Percentiles rank a stretch among this genome's conserved stretches.
phyloP scores from a whole-genome alignment of 2,113 vertebrate genomes.

The Bombycilla garrulus region DNA sequence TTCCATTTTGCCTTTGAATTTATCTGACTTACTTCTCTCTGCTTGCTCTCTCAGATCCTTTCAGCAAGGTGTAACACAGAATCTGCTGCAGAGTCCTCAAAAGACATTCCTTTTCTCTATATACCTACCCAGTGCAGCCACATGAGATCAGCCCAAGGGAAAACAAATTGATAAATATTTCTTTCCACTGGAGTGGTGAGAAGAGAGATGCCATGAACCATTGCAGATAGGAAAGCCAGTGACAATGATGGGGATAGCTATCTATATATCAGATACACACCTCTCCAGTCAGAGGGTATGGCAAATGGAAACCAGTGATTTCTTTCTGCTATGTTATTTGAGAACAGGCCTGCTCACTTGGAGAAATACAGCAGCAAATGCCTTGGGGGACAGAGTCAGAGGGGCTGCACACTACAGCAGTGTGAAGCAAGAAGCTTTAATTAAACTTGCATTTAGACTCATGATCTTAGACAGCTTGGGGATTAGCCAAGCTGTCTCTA shows the following conservation, averaged over 20 bases:
- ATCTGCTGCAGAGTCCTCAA: background rate
- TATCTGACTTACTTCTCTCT: background rate
- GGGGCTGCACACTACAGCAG: slow-evolving; percentile 47
- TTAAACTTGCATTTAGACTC: slow-evolving; percentile 74
- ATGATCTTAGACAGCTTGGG: slow-evolving; percentile 59
- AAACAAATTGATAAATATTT: background rate
- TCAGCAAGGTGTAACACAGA: background rate
- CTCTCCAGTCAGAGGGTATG: background rate
- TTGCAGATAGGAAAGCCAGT: background rate
- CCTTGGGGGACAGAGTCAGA: slow-evolving; percentile 34
- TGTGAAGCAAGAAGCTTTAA: slow-evolving; percentile 66
- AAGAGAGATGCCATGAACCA: background rate
- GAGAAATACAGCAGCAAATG: slow-evolving; percentile 36
- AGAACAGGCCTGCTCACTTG: background rate
- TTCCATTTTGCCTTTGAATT: background rate
- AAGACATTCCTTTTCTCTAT: background rate
- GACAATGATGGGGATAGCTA: background rate
- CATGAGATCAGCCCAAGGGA: background rate
- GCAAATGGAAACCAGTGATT: background rate
- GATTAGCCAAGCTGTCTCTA: slow-evolving; percentile 61
- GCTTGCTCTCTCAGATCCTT: background rate
- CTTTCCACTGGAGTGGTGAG: slow-evolving; percentile 5
- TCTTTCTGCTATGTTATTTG: background rate
- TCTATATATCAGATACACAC: background rate
- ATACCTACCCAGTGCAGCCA: background rate